Base-by-base conservation (phyloP, 2,888 invertebrate genomes). In the Myopa testacea region DNA sequence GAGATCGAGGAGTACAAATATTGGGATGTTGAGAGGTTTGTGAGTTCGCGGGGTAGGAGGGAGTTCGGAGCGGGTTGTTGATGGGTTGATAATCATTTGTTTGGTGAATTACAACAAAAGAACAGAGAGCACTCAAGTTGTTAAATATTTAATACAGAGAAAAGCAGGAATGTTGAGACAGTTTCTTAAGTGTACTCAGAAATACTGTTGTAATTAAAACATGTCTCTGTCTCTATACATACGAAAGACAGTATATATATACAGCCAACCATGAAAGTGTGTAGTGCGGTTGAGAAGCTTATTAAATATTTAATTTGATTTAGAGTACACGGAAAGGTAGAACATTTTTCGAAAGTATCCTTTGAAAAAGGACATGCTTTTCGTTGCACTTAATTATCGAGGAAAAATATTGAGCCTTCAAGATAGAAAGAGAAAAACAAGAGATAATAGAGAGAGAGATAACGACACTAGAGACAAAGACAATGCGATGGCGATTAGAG, bases 221-320 rank as follows among this genome's bases (percentile, higher is more conserved):
- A 26, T n/a, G 14, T 4, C 14, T 26, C 19, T 60, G 60, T 60
- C 19, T 60, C 4, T 65, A 16, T 14, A 3, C 4, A 10, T 37
- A n/a, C 38, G 55, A 0, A 55, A 60, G 60, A 72, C 60, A 58
- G 60, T 40, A 40, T 60, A n/a, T n/a, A n/a, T n/a, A n/a, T n/a
- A n/a, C n/a, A 3, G 73, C 62, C 62, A 73, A 45, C 73, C 40
- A 45, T 62, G 26, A 62, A 3, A 4, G 8, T 62, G n/a, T 62
- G 19, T 3, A 5, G 45, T 45, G 45, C 10, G 6, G 45, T 10
- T 2, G 73, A 62, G 26, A n/a, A 45, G 19, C 73, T 63, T 63
- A 73, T 73, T 73, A 73, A 73, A 73, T 73, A 73, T 73, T 73
- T 62, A 40, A 73, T 62, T 34, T 60, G n/a, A 62, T 73, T 73